Percentiles rank a stretch among this genome's conserved stretches.
Evolutionary conservation across 30 jellyfish, hydroid and myxozoan genomes (phyloP).

Genomic region (Hydra vulgaris): DNA sequence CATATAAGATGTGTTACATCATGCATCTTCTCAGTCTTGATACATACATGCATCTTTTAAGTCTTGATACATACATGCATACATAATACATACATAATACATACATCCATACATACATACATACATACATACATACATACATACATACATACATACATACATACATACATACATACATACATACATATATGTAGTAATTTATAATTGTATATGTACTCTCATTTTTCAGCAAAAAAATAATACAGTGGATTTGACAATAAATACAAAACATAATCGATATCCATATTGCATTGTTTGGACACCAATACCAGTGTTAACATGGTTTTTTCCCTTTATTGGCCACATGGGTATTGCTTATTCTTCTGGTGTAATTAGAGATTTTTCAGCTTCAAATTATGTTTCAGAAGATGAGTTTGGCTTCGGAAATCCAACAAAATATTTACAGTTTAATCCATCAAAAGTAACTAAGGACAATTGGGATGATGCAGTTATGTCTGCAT

Average conservation of each 20-base stretch:
- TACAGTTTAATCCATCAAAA: slow-evolving; percentile 76
- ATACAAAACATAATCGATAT: slow-evolving; percentile 38
- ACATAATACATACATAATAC: too few species aligned
- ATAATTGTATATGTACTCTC: too few species aligned
- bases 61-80: too few species aligned
- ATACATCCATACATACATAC: too few species aligned
- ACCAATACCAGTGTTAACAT: slow-evolving; percentile 76
- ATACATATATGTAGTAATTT: too few species aligned
- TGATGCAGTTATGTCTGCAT: slow-evolving; percentile 70
- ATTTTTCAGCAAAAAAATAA: too few species aligned
- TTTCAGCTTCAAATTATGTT: slow-evolving; percentile 90
- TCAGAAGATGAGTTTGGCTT: slow-evolving; percentile 95
- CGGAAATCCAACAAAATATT: slow-evolving; percentile 87
- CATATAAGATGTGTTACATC: too few species aligned
- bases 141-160: too few species aligned
- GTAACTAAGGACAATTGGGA: slow-evolving; percentile 74
- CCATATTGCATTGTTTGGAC: slow-evolving; percentile 91
- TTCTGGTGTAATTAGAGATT: slow-evolving; percentile 91
- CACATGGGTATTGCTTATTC: slow-evolving; percentile 98
- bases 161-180: too few species aligned
- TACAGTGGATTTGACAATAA: slow-evolving; percentile 18
- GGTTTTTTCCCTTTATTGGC: slow-evolving; percentile 91
- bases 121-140: too few species aligned
- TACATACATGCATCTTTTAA: too few species aligned
- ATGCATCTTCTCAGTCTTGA: too few species aligned